A percentile compares a stretch with the other conserved stretches of the same genome.
phyloP scores from a whole-genome alignment of 2,888 invertebrate species.

The Sycophila texana region DNA sequence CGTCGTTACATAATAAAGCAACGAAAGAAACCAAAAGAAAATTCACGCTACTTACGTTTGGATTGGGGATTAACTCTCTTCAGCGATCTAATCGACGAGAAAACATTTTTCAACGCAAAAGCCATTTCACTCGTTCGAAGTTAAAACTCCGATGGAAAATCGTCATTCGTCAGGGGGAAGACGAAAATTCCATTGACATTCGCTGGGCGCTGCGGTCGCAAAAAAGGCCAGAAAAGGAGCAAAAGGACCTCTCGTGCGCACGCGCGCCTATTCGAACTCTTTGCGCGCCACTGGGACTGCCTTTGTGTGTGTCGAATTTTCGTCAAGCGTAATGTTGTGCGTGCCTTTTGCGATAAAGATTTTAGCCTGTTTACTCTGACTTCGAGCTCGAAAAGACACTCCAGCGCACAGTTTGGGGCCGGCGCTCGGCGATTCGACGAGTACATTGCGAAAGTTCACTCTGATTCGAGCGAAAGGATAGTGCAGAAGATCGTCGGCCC shows the following conservation, averaged over 20 bases:
- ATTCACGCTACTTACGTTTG: conserved; percentile 40
- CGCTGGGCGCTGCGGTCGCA: conserved; percentile 5
- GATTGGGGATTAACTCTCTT: conserved; percentile 24
- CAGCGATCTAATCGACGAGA: conserved; percentile 44
- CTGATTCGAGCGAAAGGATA: neutral
- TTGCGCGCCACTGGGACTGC: conserved; percentile 43
- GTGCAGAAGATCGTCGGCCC: neutral
- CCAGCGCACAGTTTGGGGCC: neutral
- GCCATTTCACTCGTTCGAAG: conserved; percentile 43
- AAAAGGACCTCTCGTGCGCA: conserved; percentile 13
- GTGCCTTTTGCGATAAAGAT: conserved; percentile 4
- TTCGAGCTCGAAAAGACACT: neutral
- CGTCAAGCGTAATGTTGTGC: conserved; percentile 12
- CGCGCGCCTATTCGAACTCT: conserved; percentile 37
- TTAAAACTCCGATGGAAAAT: conserved; percentile 24
- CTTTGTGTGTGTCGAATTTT: conserved; percentile 16
- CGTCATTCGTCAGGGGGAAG: conserved; percentile 25
- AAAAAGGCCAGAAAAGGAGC: neutral
- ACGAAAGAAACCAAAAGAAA: neutral
- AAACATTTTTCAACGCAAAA: conserved; percentile 51
- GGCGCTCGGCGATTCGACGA: neutral
- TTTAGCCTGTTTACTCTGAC: neutral
- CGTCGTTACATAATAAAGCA: conserved; percentile 48
- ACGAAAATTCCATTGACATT: conserved; percentile 37
- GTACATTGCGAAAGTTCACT: neutral